Conservation (phyloP, 2,113 vertebrate genomes). For the Panthera uncia region DNA sequence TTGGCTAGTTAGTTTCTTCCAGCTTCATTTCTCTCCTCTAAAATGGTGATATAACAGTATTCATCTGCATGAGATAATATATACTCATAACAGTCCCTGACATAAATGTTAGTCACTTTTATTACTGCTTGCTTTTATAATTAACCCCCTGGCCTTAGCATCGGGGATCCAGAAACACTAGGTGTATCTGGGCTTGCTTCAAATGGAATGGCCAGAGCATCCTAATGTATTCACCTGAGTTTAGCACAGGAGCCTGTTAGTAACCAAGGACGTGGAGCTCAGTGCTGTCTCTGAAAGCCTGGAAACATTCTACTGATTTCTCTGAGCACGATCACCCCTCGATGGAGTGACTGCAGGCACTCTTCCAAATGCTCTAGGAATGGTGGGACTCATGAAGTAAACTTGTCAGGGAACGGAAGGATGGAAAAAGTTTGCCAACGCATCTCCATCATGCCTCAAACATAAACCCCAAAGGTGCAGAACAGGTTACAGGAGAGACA, state of each 20-base stretch:
- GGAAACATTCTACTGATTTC: neutral
- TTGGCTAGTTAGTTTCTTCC: neutral
- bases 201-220: neutral
- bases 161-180: neutral
- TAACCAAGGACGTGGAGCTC: neutral
- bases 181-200: neutral
- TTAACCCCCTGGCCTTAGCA: neutral
- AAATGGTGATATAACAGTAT: neutral
- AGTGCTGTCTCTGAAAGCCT: rapidly evolving
- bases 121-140: neutral
- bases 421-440: neutral
- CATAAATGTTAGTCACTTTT: neutral
- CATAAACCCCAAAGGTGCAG: neutral
- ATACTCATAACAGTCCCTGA: neutral
- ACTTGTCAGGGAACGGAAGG: rapidly evolving
- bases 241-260: neutral
- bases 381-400: neutral
- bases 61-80: neutral
- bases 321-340: neutral
- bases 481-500: neutral
- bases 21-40: neutral
- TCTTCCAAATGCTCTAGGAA: neutral
- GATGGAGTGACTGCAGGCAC: neutral
- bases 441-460: neutral
- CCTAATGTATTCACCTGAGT: neutral